These are phyloP conservation scores for Sapajus apella DNA, from an alignment of 2,113 vertebrate species.

Conservation along the genomic window DNA sequence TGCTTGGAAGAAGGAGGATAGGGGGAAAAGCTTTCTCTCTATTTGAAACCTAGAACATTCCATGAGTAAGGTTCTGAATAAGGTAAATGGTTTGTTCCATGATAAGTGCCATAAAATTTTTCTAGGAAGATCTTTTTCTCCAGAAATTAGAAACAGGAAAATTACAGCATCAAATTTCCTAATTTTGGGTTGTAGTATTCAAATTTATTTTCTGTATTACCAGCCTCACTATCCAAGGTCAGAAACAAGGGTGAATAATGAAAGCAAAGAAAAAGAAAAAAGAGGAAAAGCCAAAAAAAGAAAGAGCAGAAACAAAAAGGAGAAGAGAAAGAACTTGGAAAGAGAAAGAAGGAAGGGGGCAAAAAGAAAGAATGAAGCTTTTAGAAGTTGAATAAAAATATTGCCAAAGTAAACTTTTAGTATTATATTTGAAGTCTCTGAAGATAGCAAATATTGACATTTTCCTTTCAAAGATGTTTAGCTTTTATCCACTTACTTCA, in stretches of 20 bases:
- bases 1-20: neutral
- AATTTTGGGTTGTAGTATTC: neutral
- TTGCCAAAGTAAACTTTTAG: constrained; percentile 79
- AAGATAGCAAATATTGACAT: constrained; percentile 82
- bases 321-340: neutral
- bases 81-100: neutral
- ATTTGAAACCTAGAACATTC: neutral
- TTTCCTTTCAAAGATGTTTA: constrained; percentile 82
- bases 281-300: neutral
- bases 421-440: constrained; percentile 81
- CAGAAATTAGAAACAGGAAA: neutral
- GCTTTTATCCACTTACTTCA: constrained; percentile 85
- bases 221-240: neutral
- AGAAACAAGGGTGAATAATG: neutral
- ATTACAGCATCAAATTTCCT: neutral
- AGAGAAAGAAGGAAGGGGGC: neutral
- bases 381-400: neutral
- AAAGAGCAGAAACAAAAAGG: neutral
- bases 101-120: neutral
- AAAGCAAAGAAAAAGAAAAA: neutral
- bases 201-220: neutral
- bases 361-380: neutral
- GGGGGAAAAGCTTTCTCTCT: neutral
- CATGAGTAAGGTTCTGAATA: neutral
- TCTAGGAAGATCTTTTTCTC: neutral